phyloP scores from a whole-genome alignment of 2,797 vertebrate genomes.

The Helarctos malayanus region DNA sequence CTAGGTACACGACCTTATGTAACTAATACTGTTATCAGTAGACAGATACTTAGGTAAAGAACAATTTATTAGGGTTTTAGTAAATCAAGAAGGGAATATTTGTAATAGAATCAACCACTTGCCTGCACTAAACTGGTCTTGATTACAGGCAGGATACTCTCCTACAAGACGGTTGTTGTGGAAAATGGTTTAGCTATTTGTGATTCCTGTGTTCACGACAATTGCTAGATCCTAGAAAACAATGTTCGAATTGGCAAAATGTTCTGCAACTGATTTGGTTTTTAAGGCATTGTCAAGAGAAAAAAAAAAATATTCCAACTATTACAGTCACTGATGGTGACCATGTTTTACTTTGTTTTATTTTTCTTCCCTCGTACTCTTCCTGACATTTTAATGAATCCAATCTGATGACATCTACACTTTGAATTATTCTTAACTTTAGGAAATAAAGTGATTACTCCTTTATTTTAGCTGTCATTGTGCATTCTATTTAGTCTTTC shows the following conservation, averaged over 20 bases:
- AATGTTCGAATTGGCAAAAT: background rate
- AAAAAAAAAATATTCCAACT: background rate
- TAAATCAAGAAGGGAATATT: background rate
- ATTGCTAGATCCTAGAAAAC: background rate
- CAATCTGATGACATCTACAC: background rate
- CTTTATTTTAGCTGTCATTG: background rate
- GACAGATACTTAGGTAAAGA: background rate
- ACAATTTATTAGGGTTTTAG: background rate
- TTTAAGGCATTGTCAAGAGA: background rate
- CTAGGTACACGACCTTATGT: background rate
- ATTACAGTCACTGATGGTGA: background rate
- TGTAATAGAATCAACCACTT: background rate
- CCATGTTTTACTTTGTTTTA: background rate
- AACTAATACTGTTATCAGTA: background rate
- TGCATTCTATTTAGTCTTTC: background rate
- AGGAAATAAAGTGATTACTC: background rate
- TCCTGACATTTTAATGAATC: background rate
- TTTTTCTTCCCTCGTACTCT: background rate
- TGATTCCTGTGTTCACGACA: background rate
- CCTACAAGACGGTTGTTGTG: rapidly evolving
- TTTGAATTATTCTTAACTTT: background rate
- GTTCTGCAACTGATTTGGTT: background rate
- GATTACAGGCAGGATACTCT: background rate
- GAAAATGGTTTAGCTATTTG: background rate
- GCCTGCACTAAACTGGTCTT: background rate